Percentiles rank a stretch among this genome's conserved stretches.
Conservation (phyloP, 2,113 vertebrate genomes). For the Acanthochromis polyacanthus region DNA sequence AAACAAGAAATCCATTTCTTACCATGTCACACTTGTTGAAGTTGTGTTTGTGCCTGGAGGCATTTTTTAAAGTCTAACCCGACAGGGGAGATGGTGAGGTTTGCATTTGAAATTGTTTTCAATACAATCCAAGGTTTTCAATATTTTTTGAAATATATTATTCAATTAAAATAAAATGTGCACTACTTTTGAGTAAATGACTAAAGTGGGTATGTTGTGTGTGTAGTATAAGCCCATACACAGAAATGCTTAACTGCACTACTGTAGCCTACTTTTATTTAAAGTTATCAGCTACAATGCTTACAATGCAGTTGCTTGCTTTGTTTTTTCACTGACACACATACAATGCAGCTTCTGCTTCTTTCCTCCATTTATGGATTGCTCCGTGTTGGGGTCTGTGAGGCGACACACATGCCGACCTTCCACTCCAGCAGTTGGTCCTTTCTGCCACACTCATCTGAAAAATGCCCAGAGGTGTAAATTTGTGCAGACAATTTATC, state of each 20-base stretch:
- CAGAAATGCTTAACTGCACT: background rate
- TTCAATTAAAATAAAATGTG: background rate
- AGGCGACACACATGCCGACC: slow-evolving; percentile 24
- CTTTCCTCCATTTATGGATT: slow-evolving; percentile 11
- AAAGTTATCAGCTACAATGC: slow-evolving; percentile 6
- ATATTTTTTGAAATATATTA: background rate
- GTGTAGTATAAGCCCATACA: background rate
- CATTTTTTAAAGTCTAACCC: background rate
- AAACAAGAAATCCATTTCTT: background rate
- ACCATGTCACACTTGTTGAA: background rate
- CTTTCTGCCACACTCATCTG: slow-evolving; percentile 12
- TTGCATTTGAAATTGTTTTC: background rate
- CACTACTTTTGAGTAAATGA: background rate
- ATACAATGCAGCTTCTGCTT: background rate
- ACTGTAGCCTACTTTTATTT: slow-evolving; percentile 3
- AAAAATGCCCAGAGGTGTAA: slow-evolving; percentile 53
- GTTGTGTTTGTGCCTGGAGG: background rate
- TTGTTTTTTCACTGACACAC: background rate
- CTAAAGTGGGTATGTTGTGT: too few relatives aligned
- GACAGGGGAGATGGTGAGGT: background rate
- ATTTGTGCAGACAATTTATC: slow-evolving; percentile 65
- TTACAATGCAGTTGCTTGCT: background rate
- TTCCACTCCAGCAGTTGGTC: slow-evolving; percentile 29
- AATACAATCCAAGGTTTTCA: background rate
- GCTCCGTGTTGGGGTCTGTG: background rate